Percentiles rank a stretch among this genome's conserved stretches.
Evolutionary conservation across 2,888 invertebrate species (phyloP).

Genomic region (Busseola fusca): DNA sequence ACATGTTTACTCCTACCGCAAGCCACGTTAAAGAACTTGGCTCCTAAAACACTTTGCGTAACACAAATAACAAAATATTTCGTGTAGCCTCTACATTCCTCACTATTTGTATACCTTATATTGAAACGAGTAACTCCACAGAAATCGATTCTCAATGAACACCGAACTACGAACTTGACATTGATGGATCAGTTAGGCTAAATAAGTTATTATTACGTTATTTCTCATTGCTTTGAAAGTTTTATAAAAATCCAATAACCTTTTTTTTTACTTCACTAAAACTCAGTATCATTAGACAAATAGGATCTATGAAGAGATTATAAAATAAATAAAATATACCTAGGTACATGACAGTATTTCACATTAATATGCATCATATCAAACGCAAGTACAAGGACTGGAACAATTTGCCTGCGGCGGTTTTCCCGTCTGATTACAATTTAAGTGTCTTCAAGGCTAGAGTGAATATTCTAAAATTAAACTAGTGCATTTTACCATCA

Average conservation of each 20-base stretch:
- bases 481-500: too few species aligned
- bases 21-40: too few species aligned
- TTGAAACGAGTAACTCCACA: conserved; percentile 15
- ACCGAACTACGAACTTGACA: conserved; percentile 40
- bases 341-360: not conserved
- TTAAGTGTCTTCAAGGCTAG: too few species aligned
- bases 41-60: not conserved
- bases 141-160: conserved; percentile 48
- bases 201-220: conserved; percentile 9
- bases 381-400: not conserved
- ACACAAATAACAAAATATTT: conserved; percentile 5
- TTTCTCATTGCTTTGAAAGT: conserved; percentile 16
- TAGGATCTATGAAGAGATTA: not conserved
- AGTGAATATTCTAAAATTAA: too few species aligned
- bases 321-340: too few species aligned
- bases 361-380: not conserved
- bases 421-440: too few species aligned
- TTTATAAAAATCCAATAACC: not conserved
- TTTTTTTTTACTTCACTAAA: not conserved
- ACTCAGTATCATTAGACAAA: not conserved
- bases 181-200: conserved; percentile 47
- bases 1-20: not conserved
- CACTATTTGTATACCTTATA: not conserved
- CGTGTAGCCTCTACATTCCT: not conserved
- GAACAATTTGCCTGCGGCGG: too few species aligned